Base-by-base conservation (phyloP, 2,113 vertebrate species). In the Silurus glanis region DNA sequence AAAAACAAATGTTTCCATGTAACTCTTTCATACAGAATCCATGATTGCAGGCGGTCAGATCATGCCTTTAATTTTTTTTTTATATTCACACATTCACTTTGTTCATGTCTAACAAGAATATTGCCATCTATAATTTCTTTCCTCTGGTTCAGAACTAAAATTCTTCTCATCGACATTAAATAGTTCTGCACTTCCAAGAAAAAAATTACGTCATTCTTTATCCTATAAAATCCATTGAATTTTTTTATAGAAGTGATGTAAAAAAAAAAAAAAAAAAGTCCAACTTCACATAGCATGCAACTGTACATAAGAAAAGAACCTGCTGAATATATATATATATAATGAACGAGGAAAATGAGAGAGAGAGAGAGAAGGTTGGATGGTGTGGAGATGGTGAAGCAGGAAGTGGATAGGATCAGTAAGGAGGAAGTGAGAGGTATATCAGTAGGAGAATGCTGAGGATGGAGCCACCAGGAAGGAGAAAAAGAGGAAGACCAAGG, bases 1-100 rank as follows among this genome's bases (percentile, higher is more conserved):
- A 13, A 58, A 71, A 64, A 80, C 47, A 45, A 59, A 79, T 6
- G 74, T 49, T 67, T 72, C 71, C 56, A 19, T 74, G 83, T 75
- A 79, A 80, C 78, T n/a, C 28, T 59, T 59, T 55, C 16, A 45
- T 45, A 23, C 2, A 59, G 9, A 21, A 59, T 14, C 0, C 19
- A 14, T 13, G 0, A 4, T 76, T n/a, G 14, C 74, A n/a, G 10
- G 25, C 9, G 49, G 74, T 23, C 47, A 23, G 51, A 76, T 74
- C 21, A 21, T 5, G 17, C 37, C 8, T 45, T 19, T 58, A 10
- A 17, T 28, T 7, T 71, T 71, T 37, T 45, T 45, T 69, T 25
- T 25, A n/a, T 66, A 5, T 66, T 14, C 3, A 28, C 28, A 5
- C 6, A 17, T 69, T 69, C 66, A 14, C 45, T 13, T 37, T 45